phyloP scores from a whole-genome alignment of 92 coral and sea anemone genomes.

The Epizoanthus fatuus region DNA sequence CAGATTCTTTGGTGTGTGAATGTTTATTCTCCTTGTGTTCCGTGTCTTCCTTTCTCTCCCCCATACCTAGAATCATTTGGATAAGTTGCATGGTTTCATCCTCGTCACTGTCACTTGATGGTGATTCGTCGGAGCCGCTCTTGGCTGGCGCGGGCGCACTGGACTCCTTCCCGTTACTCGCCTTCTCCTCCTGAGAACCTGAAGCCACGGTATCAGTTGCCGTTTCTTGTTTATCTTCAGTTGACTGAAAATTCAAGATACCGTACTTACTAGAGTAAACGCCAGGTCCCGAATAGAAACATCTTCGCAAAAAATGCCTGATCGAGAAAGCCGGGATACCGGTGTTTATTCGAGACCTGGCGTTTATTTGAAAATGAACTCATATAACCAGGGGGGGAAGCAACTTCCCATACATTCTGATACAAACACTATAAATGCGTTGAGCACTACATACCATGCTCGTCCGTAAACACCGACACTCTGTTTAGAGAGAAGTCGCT shows the following conservation, averaged over 20 bases:
- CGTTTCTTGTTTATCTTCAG: slow-evolving; percentile 22
- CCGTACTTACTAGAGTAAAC: too few species aligned
- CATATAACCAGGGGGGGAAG: too few species aligned
- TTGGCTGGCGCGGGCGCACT: not conserved
- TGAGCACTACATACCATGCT: not conserved
- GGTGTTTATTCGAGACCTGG: too few species aligned
- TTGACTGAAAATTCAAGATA: too few species aligned
- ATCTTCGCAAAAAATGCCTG: too few species aligned
- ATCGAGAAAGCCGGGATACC: too few species aligned
- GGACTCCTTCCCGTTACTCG: not conserved
- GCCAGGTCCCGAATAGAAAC: too few species aligned
- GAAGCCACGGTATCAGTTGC: slow-evolving; percentile 14
- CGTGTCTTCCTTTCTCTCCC: not conserved
- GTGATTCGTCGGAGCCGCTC: too few species aligned
- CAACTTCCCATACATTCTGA: too few species aligned
- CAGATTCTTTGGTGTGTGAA: not conserved
- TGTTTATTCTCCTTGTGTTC: not conserved
- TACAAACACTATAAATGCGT: not conserved
- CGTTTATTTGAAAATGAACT: too few species aligned
- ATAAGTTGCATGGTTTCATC: not conserved
- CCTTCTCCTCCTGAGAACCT: not conserved
- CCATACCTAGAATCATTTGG: not conserved
- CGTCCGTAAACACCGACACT: not conserved
- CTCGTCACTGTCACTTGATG: slow-evolving; percentile 7
- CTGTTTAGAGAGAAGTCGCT: not conserved